Evolutionary conservation across 2,113 vertebrate genomes (phyloP), one percentile per base, ranked within the genome.

Genomic region (Brienomyrus brachyistius): DNA sequence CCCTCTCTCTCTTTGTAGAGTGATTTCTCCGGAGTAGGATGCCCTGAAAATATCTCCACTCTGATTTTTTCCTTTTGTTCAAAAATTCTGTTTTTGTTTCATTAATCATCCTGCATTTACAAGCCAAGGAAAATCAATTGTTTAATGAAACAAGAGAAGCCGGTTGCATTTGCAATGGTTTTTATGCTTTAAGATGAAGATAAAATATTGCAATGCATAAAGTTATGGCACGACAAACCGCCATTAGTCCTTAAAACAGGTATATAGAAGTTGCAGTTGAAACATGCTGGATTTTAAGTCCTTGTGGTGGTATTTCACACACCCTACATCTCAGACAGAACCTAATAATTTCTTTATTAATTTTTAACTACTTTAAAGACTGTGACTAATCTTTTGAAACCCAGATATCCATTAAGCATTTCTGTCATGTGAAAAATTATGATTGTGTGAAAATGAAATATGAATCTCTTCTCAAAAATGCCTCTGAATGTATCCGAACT

Each of bases 371-470:
- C 74, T 43, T 2, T 80, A 43, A 80, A 9, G 51, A 56, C 51
- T 87, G 13, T 85, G 86, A 50, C 51, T 40, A 56, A 86, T 51
- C 85, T 86, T 52, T 52, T 8, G n/a, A 89, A 31, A 86, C 70
- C 15, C 77, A 48, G 83, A 47, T 54, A 88, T 87, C 90, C 90
- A 77, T 90, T 54, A 62, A 88, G 91, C 90, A 91, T 89, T 85
- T 62, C 43, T 35, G 59, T 91, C 91, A 91, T 89, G 90, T 93
- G 90, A 90, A 91, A 89, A 43, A 89, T 90, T 92, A 88, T 91
- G 92, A 93, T 94, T 94, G 92, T 54, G 40, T 85, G 88, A 70
- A 80, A 92, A 88, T 88, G 86, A 88, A 92, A 93, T 93, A 90
- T 89, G 92, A 93, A 94, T 94, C 92, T 87, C 92, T 93, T 94